Evolutionary conservation across 2,888 invertebrate species (phyloP).

Genomic region (Lumbricus terrestris): DNA sequence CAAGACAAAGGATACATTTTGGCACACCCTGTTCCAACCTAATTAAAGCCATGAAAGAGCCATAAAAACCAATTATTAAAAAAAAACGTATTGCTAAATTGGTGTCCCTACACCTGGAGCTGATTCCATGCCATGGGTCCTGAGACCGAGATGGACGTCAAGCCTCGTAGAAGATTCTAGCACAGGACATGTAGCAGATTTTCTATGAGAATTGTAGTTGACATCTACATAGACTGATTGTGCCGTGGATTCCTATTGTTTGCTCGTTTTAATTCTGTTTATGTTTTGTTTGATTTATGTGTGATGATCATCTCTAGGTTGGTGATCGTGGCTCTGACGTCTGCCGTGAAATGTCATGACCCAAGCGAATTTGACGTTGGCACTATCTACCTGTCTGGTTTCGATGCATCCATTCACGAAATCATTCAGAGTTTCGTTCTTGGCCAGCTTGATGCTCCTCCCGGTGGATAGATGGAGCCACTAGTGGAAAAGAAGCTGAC

Average conservation of each 20-base stretch:
- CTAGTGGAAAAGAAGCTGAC: not conserved
- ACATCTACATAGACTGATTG: not conserved
- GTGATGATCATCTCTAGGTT: not conserved
- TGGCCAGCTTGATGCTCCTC: not conserved
- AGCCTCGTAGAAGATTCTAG: too few species aligned
- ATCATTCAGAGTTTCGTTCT: not conserved
- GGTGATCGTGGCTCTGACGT: not conserved
- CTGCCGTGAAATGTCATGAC: not conserved
- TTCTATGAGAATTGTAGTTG: too few species aligned
- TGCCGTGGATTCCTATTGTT: not conserved
- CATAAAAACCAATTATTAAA: too few species aligned
- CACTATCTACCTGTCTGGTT: constrained; percentile 6
- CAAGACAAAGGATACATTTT: too few species aligned
- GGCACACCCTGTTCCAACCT: too few species aligned
- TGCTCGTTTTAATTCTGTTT: not conserved
- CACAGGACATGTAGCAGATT: too few species aligned
- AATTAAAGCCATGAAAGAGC: too few species aligned
- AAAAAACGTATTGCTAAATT: too few species aligned
- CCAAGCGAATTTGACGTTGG: not conserved
- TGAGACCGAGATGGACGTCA: too few species aligned
- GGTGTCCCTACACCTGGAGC: too few species aligned
- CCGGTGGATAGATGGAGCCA: not conserved
- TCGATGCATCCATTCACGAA: not conserved
- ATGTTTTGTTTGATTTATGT: not conserved
- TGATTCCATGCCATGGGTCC: too few species aligned